Conservation (phyloP, 2,113 vertebrate species). For the Scomber japonicus region DNA sequence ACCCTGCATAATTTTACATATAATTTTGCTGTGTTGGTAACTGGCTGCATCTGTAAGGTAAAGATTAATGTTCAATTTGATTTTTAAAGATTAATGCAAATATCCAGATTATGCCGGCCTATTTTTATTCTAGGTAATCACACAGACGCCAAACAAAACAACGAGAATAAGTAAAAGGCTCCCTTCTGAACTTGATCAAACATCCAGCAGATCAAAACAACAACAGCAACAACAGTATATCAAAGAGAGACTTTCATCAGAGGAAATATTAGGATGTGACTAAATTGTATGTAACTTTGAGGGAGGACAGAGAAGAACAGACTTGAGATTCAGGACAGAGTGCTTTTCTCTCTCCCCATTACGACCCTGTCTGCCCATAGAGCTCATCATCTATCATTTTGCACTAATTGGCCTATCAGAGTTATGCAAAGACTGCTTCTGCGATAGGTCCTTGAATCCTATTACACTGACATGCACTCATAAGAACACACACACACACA, state of each 20-base stretch:
- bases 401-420: slow-evolving; percentile 78
- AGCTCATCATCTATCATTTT: slow-evolving; percentile 77
- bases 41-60: neutral
- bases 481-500: slow-evolving; percentile 16
- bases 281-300: slow-evolving; percentile 28
- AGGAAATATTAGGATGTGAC: slow-evolving; percentile 40
- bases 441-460: slow-evolving; percentile 53
- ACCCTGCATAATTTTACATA: slow-evolving; percentile 1
- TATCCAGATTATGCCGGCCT: neutral
- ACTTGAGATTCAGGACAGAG: slow-evolving; percentile 70
- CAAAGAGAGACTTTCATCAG: slow-evolving; percentile 40
- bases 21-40: neutral
- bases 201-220: slow-evolving; percentile 30
- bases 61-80: slow-evolving; percentile 2
- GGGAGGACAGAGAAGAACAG: slow-evolving; percentile 39
- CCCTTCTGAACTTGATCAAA: slow-evolving; percentile 28
- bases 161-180: slow-evolving; percentile 32
- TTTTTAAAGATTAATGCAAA: slow-evolving; percentile 28
- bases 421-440: slow-evolving; percentile 68
- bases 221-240: slow-evolving; percentile 28
- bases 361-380: slow-evolving; percentile 60
- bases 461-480: slow-evolving; percentile 27
- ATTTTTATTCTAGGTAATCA: slow-evolving; percentile 14
- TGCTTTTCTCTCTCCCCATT: slow-evolving; percentile 51
- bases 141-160: slow-evolving; percentile 25